Percentiles rank a stretch among this genome's conserved stretches.
These are phyloP conservation scores for Sander lucioperca DNA, from an alignment of 2,113 vertebrate species.

Conservation along the genomic window DNA sequence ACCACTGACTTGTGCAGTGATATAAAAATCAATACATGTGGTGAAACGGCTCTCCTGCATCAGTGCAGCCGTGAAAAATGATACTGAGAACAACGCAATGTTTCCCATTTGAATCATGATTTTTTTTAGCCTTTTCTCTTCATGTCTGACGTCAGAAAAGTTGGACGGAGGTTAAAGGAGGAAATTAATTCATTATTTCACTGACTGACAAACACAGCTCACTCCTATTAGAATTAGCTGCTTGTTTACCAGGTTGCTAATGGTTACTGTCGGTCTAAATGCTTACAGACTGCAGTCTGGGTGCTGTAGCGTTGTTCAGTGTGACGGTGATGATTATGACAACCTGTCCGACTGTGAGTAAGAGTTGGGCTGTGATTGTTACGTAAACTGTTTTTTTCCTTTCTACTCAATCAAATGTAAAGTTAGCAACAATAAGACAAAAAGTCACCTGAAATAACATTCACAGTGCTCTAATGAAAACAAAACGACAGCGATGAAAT, in stretches of 20 bases:
- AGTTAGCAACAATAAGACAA: constrained; percentile 66
- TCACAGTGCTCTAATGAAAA: constrained; percentile 81
- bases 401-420: constrained; percentile 54
- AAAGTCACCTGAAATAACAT: constrained; percentile 76
- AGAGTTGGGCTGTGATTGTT: too few species aligned
- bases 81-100: constrained; percentile 1
- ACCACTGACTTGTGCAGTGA: constrained; percentile 55
- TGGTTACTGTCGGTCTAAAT: constrained; percentile 10
- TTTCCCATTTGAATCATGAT: constrained; percentile 7
- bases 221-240: neutral
- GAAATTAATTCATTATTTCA: constrained; percentile 6
- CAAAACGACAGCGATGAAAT: constrained; percentile 57
- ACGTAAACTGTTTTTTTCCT: constrained; percentile 13
- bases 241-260: constrained; percentile 34
- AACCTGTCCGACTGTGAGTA: constrained; percentile 3
- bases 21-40: constrained; percentile 69
- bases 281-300: constrained; percentile 15
- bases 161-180: constrained; percentile 19
- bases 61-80: neutral
- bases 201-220: constrained; percentile 14
- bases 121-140: constrained; percentile 10
- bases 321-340: neutral
- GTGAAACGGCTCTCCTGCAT: constrained; percentile 41
- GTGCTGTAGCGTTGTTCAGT: neutral
- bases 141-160: constrained; percentile 18